phyloP scores from a whole-genome alignment of 1,140 invertebrate genomes.

The Caenorhabditis brenneri region DNA sequence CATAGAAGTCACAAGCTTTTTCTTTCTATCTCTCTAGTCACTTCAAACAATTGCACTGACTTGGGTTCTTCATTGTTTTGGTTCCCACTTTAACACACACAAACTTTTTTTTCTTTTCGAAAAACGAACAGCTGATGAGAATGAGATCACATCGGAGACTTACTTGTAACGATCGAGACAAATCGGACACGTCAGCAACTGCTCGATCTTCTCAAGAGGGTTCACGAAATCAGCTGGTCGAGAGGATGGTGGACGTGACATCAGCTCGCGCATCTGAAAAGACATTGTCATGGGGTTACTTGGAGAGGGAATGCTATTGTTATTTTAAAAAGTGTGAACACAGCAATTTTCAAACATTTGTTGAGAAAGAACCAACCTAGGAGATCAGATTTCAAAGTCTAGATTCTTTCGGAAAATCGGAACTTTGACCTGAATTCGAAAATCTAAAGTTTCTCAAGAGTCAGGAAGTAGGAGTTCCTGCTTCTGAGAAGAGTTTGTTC shows the following conservation, averaged over 20 bases:
- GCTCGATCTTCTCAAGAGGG: slow-evolving; percentile 81
- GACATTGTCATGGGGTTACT: too few relatives aligned
- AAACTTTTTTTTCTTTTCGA: not conserved
- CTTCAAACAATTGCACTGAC: not conserved
- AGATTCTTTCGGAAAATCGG: too few relatives aligned
- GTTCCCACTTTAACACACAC: not conserved
- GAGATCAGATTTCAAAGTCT: too few relatives aligned
- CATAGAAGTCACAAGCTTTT: not conserved
- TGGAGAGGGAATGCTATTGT: too few relatives aligned
- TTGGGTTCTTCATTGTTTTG: not conserved
- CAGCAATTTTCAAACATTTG: too few relatives aligned
- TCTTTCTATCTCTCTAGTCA: not conserved
- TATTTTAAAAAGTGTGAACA: too few relatives aligned
- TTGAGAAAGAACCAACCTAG: too few relatives aligned
- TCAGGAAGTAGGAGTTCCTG: too few relatives aligned
- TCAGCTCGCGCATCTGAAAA: slow-evolving; percentile 50
- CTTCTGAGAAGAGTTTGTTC: too few relatives aligned
- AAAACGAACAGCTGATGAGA: slow-evolving; percentile 20
- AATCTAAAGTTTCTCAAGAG: too few relatives aligned
- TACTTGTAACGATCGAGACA: slow-evolving; percentile 85
- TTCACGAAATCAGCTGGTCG: slow-evolving; percentile 63
- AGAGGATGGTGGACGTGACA: slow-evolving; percentile 45
- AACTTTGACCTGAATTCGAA: too few relatives aligned
- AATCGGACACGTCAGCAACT: slow-evolving; percentile 94
- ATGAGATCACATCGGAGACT: slow-evolving; percentile 35